Conservation (phyloP, 2,113 vertebrate species). For the Sitta europaea region DNA sequence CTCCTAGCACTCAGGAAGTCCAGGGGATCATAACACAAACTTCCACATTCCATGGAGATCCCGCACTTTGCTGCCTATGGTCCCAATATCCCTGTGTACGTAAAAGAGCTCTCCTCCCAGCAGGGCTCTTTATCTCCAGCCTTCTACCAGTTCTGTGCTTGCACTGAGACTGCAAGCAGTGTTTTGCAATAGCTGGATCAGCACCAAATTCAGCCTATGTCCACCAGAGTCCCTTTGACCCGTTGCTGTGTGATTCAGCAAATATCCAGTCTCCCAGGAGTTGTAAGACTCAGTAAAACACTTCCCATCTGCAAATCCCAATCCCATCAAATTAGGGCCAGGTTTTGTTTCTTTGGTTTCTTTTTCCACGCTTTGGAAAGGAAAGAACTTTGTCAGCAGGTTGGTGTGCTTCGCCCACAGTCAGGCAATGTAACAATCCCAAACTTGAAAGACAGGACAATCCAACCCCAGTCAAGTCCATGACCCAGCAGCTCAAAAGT, state of each 20-base stretch:
- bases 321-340: neutral
- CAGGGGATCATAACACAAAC: neutral
- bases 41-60: neutral
- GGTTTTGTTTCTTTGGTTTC: neutral
- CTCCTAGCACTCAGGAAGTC: neutral
- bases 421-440: neutral
- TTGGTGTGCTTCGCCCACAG: fast-evolving
- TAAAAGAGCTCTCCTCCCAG: neutral
- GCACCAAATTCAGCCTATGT: neutral
- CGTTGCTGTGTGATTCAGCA: neutral
- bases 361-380: neutral
- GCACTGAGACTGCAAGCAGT: neutral
- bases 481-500: neutral
- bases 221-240: neutral
- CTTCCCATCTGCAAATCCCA: neutral
- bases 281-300: neutral
- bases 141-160: neutral
- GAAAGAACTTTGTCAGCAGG: neutral
- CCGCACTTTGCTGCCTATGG: neutral
- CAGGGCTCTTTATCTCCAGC: neutral
- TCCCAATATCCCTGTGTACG: neutral
- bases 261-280: neutral
- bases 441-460: neutral
- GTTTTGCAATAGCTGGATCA: neutral
- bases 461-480: neutral